Conservation (phyloP, 2,888 invertebrate genomes). For the Timema podura region DNA sequence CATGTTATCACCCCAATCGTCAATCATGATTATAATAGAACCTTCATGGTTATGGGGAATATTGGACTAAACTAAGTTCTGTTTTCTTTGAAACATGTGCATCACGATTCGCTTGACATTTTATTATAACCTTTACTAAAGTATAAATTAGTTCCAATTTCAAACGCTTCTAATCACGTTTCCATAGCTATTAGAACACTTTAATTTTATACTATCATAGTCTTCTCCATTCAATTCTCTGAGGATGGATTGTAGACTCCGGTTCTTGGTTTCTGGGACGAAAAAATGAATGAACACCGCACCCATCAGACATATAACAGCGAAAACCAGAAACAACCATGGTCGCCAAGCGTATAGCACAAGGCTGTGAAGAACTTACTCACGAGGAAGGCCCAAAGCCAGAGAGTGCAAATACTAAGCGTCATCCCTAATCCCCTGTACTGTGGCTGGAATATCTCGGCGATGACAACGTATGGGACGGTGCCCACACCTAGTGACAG, state of each 20-base stretch:
- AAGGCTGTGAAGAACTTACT: neutral
- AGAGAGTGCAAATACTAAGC: neutral
- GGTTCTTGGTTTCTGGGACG: conserved; percentile 8
- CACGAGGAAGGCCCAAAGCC: neutral
- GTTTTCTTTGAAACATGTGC: too few species aligned
- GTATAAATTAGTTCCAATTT: too few species aligned
- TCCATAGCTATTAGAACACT: too few species aligned
- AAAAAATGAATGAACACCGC: neutral
- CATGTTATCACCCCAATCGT: too few species aligned
- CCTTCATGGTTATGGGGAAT: too few species aligned
- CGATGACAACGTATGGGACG: neutral
- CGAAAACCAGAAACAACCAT: conserved; percentile 8
- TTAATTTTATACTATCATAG: too few species aligned
- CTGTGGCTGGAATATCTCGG: neutral
- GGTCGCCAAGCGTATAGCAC: neutral
- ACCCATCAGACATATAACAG: neutral
- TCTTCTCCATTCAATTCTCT: neutral
- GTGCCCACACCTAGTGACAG: neutral
- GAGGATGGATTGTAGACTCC: conserved; percentile 1
- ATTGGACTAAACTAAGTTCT: too few species aligned
- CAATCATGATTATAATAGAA: too few species aligned
- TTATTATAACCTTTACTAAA: too few species aligned
- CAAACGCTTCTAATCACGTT: too few species aligned
- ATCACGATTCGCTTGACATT: too few species aligned
- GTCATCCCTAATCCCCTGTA: neutral